These are phyloP conservation scores for Ctenicera cuprea DNA, from an alignment of 2,888 invertebrate species.

Conservation along the genomic window DNA sequence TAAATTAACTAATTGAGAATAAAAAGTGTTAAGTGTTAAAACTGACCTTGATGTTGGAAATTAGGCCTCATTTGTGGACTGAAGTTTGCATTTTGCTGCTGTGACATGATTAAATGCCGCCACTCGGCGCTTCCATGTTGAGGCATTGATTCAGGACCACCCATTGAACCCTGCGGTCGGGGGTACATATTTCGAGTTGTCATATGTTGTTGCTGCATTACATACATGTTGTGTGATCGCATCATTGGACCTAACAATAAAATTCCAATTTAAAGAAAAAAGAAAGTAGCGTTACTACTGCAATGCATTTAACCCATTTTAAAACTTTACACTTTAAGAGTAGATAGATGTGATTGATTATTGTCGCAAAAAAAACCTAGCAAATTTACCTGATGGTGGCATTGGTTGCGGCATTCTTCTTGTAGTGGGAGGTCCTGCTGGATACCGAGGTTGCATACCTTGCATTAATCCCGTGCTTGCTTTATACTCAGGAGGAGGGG, in stretches of 20 bases:
- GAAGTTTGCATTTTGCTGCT: slow-evolving; percentile 74
- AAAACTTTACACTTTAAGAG: too few species aligned
- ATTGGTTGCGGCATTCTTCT: slow-evolving; percentile 82
- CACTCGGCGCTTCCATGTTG: slow-evolving; percentile 75
- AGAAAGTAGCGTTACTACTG: too few species aligned
- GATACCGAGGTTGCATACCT: slow-evolving; percentile 69
- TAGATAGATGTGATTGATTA: too few species aligned
- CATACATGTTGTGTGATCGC: slow-evolving; percentile 79
- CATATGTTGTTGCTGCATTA: slow-evolving; percentile 75
- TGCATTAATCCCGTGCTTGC: slow-evolving; percentile 76
- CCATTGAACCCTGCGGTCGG: slow-evolving; percentile 77
- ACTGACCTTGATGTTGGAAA: slow-evolving; percentile 73
- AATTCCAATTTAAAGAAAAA: slow-evolving; percentile 24
- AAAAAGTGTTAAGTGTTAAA: slow-evolving; percentile 22
- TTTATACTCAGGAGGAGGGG: slow-evolving; percentile 92
- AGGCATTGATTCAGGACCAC: slow-evolving; percentile 74
- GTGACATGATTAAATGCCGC: slow-evolving; percentile 80
- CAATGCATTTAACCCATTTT: too few species aligned
- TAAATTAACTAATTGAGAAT: slow-evolving; percentile 24
- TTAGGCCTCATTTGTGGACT: slow-evolving; percentile 74
- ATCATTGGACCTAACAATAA: slow-evolving; percentile 78
- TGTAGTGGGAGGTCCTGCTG: slow-evolving; percentile 75
- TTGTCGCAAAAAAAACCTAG: slow-evolving; percentile 2
- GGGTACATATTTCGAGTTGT: slow-evolving; percentile 71
- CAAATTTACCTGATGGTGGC: slow-evolving; percentile 80